Base-by-base conservation (phyloP, 2,888 invertebrate species). In the Octonoba sinensis region DNA sequence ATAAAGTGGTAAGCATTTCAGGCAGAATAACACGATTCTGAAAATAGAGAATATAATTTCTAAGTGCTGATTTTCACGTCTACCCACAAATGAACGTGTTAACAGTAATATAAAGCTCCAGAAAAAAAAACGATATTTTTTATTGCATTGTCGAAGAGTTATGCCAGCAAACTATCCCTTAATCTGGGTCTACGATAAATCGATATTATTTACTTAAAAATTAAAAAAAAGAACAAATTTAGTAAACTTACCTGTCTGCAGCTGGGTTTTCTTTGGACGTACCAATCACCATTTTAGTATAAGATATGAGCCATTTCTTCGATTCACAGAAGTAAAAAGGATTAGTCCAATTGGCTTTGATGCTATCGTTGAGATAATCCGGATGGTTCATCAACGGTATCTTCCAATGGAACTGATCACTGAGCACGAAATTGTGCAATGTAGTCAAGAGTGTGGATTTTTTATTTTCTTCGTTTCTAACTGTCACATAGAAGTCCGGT, bases 321-420 rank as follows among this genome's bases (percentile, higher is more conserved):
- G 92, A 91, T 82, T 91, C 91, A 89, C 96, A 96, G 85, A 94
- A 94, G 88, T 93, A 95, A 88, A 96, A 96, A 0, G 96, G 96
- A 86, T 92, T 93, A 20, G 95, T 96, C 96, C 96, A 96, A 24
- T 75, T 47, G 8, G 69, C 49, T 15, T 51, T 56, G 16, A 46
- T 6, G 24, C 27, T 65, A 16, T 60, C 54, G 44, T 57, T 65
- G 18, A 22, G 16, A 1, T 24, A n/a, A 11, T 64, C 64, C 0
- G 67, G 67, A 36, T 69, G 44, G 56, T 79, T 71, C 71, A 82
- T 82, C 15, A 36, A 36, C 3, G 66, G 20, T 15, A 66, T 65
- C 18, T 47, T 65, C 82, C 82, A 82, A 12, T 72, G 77, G 20
- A 60, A 27, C 13, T 27, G 27, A 16, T 83, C 78, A 3, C 66